Conservation (phyloP, 2,888 invertebrate species). For the Caenorhabditis virilis region DNA sequence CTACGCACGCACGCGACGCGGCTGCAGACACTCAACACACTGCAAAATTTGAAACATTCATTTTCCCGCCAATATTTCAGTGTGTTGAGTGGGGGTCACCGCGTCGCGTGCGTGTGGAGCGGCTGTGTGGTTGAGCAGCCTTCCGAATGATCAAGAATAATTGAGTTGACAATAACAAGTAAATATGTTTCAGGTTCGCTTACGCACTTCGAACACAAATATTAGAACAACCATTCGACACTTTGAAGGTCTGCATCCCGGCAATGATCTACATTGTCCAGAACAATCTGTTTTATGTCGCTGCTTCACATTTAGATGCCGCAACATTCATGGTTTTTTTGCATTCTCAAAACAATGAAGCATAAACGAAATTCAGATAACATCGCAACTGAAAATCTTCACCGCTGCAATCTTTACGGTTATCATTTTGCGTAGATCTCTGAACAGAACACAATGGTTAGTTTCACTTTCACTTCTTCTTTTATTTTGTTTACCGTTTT, state of each 20-base stretch:
- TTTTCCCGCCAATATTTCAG: too few relatives aligned
- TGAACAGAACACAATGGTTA: conserved; percentile 58
- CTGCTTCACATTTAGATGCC: conserved; percentile 95
- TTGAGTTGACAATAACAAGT: too few relatives aligned
- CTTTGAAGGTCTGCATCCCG: conserved; percentile 76
- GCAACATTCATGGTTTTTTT: conserved; percentile 89
- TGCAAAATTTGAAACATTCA: too few relatives aligned
- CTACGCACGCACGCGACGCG: too few relatives aligned
- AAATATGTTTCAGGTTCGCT: conserved; percentile 37
- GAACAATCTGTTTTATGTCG: conserved; percentile 93
- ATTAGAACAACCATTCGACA: conserved; percentile 57
- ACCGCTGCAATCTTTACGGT: conserved; percentile 73
- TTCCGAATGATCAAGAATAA: too few relatives aligned
- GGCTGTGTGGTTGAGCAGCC: too few relatives aligned
- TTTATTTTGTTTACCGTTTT: too few relatives aligned
- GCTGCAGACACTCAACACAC: too few relatives aligned
- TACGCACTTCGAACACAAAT: conserved; percentile 49
- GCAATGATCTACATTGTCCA: conserved; percentile 93
- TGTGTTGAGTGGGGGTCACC: too few relatives aligned
- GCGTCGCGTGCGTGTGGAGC: too few relatives aligned
- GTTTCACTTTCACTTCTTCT: too few relatives aligned
- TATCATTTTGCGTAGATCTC: conserved; percentile 70
- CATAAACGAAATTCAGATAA: conserved; percentile 68
- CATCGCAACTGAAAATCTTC: conserved; percentile 73
- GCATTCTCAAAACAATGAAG: background rate